A percentile compares a stretch with the other conserved stretches of the same genome.
These are phyloP conservation scores for Ancistrus triradiatus DNA, from an alignment of 2,113 vertebrate genomes.

Conservation along the genomic window DNA sequence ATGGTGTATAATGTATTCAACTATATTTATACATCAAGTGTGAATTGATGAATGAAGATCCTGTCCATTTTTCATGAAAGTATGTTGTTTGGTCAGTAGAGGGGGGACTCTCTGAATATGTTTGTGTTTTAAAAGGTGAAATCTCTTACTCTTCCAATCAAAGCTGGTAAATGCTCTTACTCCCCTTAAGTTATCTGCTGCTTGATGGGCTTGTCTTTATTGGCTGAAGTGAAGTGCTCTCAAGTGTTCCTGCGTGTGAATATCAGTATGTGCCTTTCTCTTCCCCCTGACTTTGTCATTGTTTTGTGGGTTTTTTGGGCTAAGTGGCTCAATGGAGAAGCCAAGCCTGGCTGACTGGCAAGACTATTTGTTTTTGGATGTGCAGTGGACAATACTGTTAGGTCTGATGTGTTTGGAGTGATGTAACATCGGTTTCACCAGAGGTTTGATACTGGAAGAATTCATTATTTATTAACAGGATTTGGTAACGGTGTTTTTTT, in stretches of 20 bases:
- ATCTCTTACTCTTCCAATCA: conserved; percentile 44
- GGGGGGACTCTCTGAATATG: background rate
- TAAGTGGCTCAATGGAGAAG: no score
- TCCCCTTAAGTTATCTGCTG: conserved; percentile 47
- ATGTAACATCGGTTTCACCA: no score
- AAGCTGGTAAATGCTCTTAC: conserved; percentile 35
- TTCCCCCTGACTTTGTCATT: conserved; percentile 22
- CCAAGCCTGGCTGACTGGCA: no score
- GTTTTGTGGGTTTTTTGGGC: background rate
- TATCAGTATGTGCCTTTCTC: conserved; percentile 42
- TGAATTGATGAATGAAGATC: background rate
- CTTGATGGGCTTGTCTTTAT: conserved; percentile 50
- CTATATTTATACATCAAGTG: background rate
- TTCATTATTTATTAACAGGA: no score
- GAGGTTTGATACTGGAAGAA: no score
- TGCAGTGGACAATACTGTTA: background rate
- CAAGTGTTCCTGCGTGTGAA: conserved; percentile 59
- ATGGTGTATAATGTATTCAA: no score
- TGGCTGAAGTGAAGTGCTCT: conserved; percentile 52
- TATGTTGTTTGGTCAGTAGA: background rate
- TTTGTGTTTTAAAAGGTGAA: conserved; percentile 42
- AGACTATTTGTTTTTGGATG: no score
- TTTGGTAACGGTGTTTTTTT: no score
- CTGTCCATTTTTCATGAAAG: no score
- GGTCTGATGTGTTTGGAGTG: background rate